phyloP scores from a whole-genome alignment of 2,113 vertebrate species.

The Eubucco bourcierii region DNA sequence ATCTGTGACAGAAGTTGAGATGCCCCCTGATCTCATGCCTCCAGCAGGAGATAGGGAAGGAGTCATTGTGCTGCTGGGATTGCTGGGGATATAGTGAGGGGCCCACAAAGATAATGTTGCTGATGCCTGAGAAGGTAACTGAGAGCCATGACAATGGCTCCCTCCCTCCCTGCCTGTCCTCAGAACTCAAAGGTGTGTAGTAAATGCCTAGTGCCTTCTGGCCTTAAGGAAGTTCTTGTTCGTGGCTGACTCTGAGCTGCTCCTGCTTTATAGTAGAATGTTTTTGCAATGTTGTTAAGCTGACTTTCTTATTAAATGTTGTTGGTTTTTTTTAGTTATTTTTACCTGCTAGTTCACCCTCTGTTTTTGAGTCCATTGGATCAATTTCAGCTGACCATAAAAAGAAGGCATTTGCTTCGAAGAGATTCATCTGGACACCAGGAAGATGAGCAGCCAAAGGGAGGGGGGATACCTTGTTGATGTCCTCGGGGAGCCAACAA shows the following conservation, averaged over 20 bases:
- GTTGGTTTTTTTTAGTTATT: neutral
- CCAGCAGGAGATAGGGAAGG: neutral
- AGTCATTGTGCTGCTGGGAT: neutral
- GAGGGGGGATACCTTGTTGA: neutral
- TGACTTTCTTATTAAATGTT: conserved; percentile 6
- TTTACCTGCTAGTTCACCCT: neutral
- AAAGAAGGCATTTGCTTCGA: neutral
- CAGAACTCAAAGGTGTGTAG: neutral
- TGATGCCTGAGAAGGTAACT: neutral
- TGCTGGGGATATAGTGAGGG: fast-evolving
- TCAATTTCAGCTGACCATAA: neutral
- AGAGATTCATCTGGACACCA: neutral
- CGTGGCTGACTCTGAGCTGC: neutral
- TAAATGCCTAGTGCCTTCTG: neutral
- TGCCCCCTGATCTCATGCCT: fast-evolving
- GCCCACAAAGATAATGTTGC: neutral
- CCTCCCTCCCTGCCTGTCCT: neutral
- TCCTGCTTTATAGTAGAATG: neutral
- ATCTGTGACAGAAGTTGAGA: neutral
- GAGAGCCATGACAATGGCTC: neutral
- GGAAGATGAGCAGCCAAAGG: neutral
- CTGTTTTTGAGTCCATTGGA: neutral
- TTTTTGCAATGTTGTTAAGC: neutral
- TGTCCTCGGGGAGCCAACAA: neutral
- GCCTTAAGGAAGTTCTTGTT: neutral